These are phyloP conservation scores for Spondyliosoma cantharus DNA, from an alignment of 2,797 vertebrate genomes.

Conservation along the genomic window DNA sequence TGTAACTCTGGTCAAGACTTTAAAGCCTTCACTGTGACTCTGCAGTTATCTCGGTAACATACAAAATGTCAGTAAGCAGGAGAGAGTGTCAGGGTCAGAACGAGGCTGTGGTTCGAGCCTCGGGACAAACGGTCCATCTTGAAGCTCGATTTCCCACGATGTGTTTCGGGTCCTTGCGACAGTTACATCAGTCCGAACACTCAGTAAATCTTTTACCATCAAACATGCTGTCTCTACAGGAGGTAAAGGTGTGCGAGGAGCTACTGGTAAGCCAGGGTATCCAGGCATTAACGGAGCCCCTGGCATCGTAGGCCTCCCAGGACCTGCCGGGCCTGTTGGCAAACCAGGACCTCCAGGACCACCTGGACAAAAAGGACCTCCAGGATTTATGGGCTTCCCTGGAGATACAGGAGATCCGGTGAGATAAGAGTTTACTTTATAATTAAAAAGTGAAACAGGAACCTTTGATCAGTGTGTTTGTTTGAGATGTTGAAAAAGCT, in stretches of 20 bases:
- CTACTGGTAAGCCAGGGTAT: slow-evolving; percentile 61
- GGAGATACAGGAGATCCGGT: slow-evolving; percentile 80
- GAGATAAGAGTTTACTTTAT: slow-evolving; percentile 39
- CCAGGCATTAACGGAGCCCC: slow-evolving; percentile 62
- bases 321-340: slow-evolving; percentile 67
- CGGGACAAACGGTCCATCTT: background rate
- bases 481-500: background rate
- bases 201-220: background rate
- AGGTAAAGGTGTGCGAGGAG: slow-evolving; percentile 70
- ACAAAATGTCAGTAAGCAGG: background rate
- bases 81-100: background rate
- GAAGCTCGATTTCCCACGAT: background rate
- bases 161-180: background rate
- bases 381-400: slow-evolving; percentile 74
- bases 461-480: background rate
- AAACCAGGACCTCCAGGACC: slow-evolving; percentile 67
- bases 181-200: accelerated
- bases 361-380: slow-evolving; percentile 66
- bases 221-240: slow-evolving; percentile 63
- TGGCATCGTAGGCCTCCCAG: slow-evolving; percentile 67
- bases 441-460: background rate
- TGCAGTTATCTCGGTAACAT: background rate
- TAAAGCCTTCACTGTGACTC: background rate
- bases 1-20: no score
- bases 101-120: background rate